A percentile compares a stretch with the other conserved stretches of the same genome.
phyloP scores from a whole-genome alignment of 2,888 invertebrate species.

The Thysanoteuthis rhombus region DNA sequence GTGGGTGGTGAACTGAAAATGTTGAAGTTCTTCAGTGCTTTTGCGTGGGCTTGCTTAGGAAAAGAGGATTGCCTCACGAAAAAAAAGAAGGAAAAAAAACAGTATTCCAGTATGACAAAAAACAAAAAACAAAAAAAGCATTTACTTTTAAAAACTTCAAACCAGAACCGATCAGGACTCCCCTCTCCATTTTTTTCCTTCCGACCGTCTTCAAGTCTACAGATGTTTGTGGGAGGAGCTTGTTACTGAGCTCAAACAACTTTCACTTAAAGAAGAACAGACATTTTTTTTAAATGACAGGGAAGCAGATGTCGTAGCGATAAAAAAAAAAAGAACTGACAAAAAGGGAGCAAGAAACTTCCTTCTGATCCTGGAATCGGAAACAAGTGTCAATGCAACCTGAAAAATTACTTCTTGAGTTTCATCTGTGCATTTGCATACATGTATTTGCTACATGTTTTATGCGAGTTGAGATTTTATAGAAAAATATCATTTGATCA shows the following conservation, averaged over 20 bases:
- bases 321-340: not conserved
- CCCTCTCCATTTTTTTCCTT: not conserved
- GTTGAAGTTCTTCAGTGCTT: not conserved
- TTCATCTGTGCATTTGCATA: not conserved
- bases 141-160: not conserved
- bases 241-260: not conserved
- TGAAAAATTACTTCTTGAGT: not conserved
- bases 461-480: not conserved
- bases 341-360: not conserved
- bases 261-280: not conserved
- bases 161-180: not conserved
- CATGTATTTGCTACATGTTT: not conserved
- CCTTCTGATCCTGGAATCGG: not conserved
- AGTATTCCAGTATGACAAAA: not conserved
- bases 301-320: not conserved
- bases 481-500: too few species aligned
- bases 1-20: not conserved
- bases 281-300: not conserved
- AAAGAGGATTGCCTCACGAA: not conserved
- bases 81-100: not conserved
- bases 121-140: not conserved
- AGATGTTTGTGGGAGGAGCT: not conserved
- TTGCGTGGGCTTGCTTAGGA: not conserved
- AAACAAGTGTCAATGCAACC: not conserved
- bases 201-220: not conserved